A percentile compares a stretch with the other conserved stretches of the same genome.
phyloP scores from a whole-genome alignment of 2,888 invertebrate genomes.

The Magallana nippona region DNA sequence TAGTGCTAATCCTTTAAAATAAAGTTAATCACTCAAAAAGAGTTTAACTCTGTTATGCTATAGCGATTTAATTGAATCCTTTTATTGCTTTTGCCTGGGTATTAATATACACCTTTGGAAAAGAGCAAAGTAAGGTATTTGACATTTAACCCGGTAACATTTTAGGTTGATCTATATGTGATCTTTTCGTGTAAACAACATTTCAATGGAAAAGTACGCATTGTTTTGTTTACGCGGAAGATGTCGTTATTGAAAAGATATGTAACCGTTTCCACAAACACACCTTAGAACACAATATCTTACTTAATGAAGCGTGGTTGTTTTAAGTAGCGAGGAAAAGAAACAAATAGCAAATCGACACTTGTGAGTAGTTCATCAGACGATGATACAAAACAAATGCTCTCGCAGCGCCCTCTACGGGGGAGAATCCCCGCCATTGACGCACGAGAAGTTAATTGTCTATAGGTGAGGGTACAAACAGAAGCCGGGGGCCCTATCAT shows the following conservation, averaged over 20 bases:
- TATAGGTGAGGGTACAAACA: neutral
- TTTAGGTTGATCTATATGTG: too few relatives aligned
- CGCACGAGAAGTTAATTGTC: conserved; percentile 35
- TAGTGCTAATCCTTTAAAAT: too few relatives aligned
- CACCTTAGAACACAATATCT: neutral
- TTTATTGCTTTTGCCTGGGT: too few relatives aligned
- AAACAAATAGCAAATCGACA: neutral
- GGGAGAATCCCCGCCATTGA: conserved; percentile 3
- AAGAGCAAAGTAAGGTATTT: too few relatives aligned
- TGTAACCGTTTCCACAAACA: neutral
- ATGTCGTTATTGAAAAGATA: neutral
- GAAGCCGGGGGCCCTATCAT: conserved; percentile 11
- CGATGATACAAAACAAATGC: conserved; percentile 27
- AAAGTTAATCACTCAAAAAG: too few relatives aligned
- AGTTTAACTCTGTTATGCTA: too few relatives aligned
- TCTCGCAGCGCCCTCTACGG: conserved; percentile 1
- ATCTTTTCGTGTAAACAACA: too few relatives aligned
- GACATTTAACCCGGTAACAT: too few relatives aligned
- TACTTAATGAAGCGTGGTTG: conserved; percentile 13
- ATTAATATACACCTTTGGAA: too few relatives aligned
- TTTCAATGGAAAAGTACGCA: too few relatives aligned
- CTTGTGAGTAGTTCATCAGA: neutral
- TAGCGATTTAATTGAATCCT: too few relatives aligned
- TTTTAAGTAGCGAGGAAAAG: neutral
- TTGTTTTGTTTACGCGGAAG: neutral